Base-by-base conservation (phyloP, 2,888 invertebrate species). In the Netelia melanura region DNA sequence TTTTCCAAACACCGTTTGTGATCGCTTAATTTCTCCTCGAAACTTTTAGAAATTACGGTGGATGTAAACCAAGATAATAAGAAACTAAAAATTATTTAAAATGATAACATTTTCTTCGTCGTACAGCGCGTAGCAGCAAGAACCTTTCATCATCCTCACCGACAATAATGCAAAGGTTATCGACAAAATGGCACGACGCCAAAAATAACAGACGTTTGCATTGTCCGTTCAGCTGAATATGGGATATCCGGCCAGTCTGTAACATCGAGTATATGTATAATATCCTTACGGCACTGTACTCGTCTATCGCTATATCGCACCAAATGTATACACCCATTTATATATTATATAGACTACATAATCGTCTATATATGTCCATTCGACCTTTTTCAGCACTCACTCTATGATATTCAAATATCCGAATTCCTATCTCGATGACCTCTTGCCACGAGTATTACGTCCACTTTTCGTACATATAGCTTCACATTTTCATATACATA, bases 161-260 rank as follows among this genome's bases (percentile, higher is more conserved):
- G 88, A 90, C 89, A 89, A 90, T 79, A 54, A 64, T 89, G 88
- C 89, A 89, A 89, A 90, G 90, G 91, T 90, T 91, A 92, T 92
- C 90, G 92, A 90, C 90, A 90, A 71, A 71, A 91, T 92, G 92
- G 92, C 92, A 83, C 70, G 56, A 70, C 81, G 92, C 92, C 92
- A 92, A 89, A 87, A 90, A 91, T 88, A 90, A 89, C 92, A 91
- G 91, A 91, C 90, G 90, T 89, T 81, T 89, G 88, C 89, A 90
- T 91, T 91, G 90, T 91, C 70, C 71, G 88, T 90, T 91, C 90
- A 90, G 88, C 87, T 79, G 84, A 87, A 86, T 90, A 90, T 88
- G 89, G 90, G 86, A 90, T 87, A 89, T 90, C 89, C 89, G 89
- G 86, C 84, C 84, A 81, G 87, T 70, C 70, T 61, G 74, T 52